A percentile compares a stretch with the other conserved stretches of the same genome.
Evolutionary conservation across 2,113 vertebrate species (phyloP).

Genomic region (Lota lota): DNA sequence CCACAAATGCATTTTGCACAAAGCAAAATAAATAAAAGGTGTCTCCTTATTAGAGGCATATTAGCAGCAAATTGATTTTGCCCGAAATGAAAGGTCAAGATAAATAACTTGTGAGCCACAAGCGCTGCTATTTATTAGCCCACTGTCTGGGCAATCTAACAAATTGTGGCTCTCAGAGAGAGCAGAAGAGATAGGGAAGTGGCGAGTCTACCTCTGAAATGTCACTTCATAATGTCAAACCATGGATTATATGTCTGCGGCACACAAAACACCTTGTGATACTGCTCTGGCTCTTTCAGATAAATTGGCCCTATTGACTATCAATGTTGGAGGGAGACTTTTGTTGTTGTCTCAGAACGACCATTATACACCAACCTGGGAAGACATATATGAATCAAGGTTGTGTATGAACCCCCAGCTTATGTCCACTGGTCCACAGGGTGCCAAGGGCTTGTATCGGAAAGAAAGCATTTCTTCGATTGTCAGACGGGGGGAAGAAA

Average conservation of each 20-base stretch:
- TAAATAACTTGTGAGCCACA: slow-evolving; percentile 67
- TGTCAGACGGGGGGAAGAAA: too few species aligned
- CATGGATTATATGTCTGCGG: slow-evolving; percentile 63
- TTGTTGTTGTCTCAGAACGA: slow-evolving; percentile 41
- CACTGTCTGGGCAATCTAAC: slow-evolving; percentile 59
- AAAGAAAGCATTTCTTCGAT: too few species aligned
- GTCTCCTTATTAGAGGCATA: slow-evolving; percentile 63
- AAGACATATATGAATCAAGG: neutral
- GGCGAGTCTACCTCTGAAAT: slow-evolving; percentile 58
- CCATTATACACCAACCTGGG: slow-evolving; percentile 21
- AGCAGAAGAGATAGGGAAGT: slow-evolving; percentile 58
- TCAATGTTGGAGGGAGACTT: slow-evolving; percentile 26
- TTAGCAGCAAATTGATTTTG: slow-evolving; percentile 72
- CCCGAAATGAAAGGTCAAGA: slow-evolving; percentile 75
- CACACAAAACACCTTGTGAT: slow-evolving; percentile 41
- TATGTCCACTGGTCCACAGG: too few species aligned
- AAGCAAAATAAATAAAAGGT: slow-evolving; percentile 60
- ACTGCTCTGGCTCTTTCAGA: slow-evolving; percentile 38
- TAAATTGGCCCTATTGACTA: slow-evolving; percentile 46
- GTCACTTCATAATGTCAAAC: slow-evolving; percentile 74
- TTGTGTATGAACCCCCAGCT: too few species aligned
- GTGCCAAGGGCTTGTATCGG: too few species aligned
- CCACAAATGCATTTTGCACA: slow-evolving; percentile 39
- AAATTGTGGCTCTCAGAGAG: slow-evolving; percentile 55
- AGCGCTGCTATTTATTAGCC: slow-evolving; percentile 63